Conservation (phyloP, 2,888 invertebrate species). For the Diogma glabrata region DNA sequence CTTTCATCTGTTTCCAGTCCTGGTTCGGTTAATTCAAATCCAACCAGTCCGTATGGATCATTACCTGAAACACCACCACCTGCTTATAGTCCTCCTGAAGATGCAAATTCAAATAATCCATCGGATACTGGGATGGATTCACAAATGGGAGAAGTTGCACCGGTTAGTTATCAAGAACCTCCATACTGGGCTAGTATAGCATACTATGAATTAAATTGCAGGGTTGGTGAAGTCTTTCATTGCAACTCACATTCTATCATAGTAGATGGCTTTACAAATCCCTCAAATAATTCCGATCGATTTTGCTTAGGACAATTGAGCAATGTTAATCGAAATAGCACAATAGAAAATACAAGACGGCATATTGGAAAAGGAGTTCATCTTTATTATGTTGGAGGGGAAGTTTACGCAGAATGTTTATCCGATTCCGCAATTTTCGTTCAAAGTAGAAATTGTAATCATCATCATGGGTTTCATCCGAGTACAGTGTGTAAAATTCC, state of each 20-base stretch:
- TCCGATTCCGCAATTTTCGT: constrained; percentile 98
- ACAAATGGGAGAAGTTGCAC: constrained; percentile 62
- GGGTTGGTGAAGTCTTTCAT: constrained; percentile 95
- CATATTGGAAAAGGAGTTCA: constrained; percentile 98
- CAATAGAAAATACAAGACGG: constrained; percentile 94
- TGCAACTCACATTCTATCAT: constrained; percentile 85
- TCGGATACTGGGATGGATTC: constrained; percentile 46
- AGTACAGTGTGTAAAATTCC: constrained; percentile 99
- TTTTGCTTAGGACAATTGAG: constrained; percentile 96
- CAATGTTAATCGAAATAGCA: constrained; percentile 96
- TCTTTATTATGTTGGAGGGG: constrained; percentile 90
- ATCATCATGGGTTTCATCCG: constrained; percentile 96
- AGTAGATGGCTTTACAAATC: constrained; percentile 98
- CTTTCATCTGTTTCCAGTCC: constrained; percentile 53
- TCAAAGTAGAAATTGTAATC: constrained; percentile 96
- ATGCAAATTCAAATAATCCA: constrained; percentile 52
- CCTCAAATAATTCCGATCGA: constrained; percentile 88
- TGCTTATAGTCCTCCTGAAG: constrained; percentile 84
- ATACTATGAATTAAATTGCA: constrained; percentile 94
- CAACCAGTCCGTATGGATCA: constrained; percentile 65
- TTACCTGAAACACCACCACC: constrained; percentile 92
- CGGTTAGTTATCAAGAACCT: constrained; percentile 86
- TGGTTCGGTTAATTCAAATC: constrained; percentile 46
- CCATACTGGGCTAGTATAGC: constrained; percentile 97
- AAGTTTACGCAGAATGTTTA: constrained; percentile 94